Conservation (phyloP, 1,140 invertebrate species). For the Gonatopus flavifemur region DNA sequence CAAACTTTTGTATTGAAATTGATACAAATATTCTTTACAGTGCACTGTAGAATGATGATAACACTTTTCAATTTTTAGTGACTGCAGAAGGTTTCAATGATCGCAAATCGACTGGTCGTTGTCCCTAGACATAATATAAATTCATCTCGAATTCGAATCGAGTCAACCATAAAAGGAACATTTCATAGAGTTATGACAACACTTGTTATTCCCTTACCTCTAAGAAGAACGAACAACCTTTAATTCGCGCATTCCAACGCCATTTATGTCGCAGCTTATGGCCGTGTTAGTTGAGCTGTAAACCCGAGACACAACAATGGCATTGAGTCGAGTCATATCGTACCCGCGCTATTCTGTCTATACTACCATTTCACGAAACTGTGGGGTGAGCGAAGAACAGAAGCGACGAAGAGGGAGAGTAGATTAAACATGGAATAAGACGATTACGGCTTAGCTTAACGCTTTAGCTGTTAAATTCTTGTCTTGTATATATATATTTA, state of each 20-base stretch:
- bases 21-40: too few species aligned
- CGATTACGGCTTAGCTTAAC: conserved; percentile 51
- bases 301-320: conserved; percentile 47
- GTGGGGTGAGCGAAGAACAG: conserved; percentile 29
- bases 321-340: conserved; percentile 22
- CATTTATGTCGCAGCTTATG: conserved; percentile 34
- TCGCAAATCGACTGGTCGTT: too few species aligned
- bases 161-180: too few species aligned
- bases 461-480: conserved; percentile 19
- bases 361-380: conserved; percentile 20
- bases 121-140: too few species aligned
- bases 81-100: too few species aligned
- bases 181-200: too few species aligned
- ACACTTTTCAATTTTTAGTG: too few species aligned
- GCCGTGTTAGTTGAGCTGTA: conserved; percentile 28
- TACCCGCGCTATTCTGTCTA: conserved; percentile 11
- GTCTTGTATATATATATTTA: neutral
- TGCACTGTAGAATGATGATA: too few species aligned
- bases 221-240: conserved; percentile 24
- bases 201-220: too few species aligned
- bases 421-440: conserved; percentile 54
- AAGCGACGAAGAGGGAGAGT: conserved; percentile 34
- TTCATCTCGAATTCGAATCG: too few species aligned
- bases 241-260: conserved; percentile 35
- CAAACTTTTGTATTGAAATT: too few species aligned